Percentiles rank a stretch among this genome's conserved stretches.
phyloP scores from a whole-genome alignment of 2,888 invertebrate species.

The Chorisops tibialis region DNA sequence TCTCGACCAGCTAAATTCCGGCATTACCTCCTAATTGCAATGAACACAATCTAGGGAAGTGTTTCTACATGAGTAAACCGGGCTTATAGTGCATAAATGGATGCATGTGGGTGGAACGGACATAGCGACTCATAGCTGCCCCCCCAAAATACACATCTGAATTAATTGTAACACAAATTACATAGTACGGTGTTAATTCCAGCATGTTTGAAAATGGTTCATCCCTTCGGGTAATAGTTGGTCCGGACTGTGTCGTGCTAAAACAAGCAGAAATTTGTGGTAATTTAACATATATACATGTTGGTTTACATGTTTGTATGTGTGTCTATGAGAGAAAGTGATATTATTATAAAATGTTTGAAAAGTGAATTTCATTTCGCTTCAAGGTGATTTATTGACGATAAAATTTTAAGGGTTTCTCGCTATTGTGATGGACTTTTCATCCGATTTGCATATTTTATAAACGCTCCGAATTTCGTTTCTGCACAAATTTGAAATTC shows the following conservation, averaged over 20 bases:
- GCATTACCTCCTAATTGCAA: constrained; percentile 20
- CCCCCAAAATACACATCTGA: constrained; percentile 14
- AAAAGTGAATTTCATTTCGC: no score
- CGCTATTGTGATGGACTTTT: no score
- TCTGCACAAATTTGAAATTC: no score
- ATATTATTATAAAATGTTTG: no score
- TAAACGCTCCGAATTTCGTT: no score
- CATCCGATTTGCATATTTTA: no score
- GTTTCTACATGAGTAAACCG: constrained; percentile 15
- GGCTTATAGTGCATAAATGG: neutral
- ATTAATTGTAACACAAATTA: constrained; percentile 33
- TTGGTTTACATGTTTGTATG: no score
- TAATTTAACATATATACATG: no score
- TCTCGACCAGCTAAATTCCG: neutral
- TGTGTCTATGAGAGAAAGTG: no score
- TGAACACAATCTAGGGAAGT: constrained; percentile 18
- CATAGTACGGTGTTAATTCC: constrained; percentile 30
- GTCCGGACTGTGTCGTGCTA: constrained; percentile 26
- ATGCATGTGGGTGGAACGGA: neutral
- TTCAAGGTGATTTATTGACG: no score
- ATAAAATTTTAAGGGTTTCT: no score
- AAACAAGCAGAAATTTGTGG: constrained; percentile 25
- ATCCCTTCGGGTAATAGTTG: constrained; percentile 26
- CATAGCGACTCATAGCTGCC: neutral
- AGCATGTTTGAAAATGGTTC: constrained; percentile 30